Evolutionary conservation across 2,888 invertebrate genomes (phyloP).

Genomic region (Pyrochroa serraticornis): DNA sequence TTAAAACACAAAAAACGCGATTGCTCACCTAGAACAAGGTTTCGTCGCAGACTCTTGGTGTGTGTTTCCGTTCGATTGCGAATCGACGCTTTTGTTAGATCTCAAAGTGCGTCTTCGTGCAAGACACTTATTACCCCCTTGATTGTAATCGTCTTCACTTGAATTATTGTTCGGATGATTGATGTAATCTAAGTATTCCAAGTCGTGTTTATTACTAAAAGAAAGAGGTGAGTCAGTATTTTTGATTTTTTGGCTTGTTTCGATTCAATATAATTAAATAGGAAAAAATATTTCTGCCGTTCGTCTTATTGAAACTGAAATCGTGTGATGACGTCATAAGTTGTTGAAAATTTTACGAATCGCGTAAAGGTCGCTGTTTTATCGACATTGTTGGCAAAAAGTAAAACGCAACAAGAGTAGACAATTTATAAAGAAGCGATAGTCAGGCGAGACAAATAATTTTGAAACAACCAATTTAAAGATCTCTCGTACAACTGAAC

Average conservation of each 20-base stretch:
- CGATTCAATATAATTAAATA: too few species aligned
- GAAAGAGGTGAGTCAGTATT: not conserved
- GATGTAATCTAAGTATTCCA: constrained; percentile 22
- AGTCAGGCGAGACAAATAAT: too few species aligned
- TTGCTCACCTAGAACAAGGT: not conserved
- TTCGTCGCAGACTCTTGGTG: not conserved
- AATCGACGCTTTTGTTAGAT: constrained; percentile 42
- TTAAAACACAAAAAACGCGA: not conserved
- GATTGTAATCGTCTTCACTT: constrained; percentile 34
- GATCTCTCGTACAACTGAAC: too few species aligned
- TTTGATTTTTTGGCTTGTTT: too few species aligned
- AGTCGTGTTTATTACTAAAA: constrained; percentile 12
- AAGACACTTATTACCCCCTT: constrained; percentile 17
- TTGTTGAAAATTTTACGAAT: constrained; percentile 4
- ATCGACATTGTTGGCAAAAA: too few species aligned
- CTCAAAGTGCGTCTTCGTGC: constrained; percentile 43
- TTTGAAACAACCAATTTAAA: too few species aligned
- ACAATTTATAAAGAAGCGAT: too few species aligned
- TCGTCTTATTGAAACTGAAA: too few species aligned
- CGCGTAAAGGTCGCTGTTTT: too few species aligned
- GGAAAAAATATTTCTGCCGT: too few species aligned
- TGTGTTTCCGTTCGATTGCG: constrained; percentile 42
- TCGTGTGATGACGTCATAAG: too few species aligned
- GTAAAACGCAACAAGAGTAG: too few species aligned
- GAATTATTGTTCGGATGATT: constrained; percentile 13